Evolutionary conservation across 2,888 invertebrate species (phyloP).

Genomic region (Andrena flavipes): DNA sequence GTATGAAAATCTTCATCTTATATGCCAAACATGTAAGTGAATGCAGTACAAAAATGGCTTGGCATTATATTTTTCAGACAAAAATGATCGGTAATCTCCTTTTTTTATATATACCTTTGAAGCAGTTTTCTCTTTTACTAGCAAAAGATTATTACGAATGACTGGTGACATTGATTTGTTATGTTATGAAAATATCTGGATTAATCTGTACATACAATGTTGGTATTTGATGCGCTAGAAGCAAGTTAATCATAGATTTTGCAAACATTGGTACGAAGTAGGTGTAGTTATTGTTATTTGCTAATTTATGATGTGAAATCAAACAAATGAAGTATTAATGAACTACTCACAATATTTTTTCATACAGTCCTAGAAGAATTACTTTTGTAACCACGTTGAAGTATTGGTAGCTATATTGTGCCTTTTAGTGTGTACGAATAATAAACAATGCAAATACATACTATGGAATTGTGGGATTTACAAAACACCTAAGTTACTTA

Average conservation of each 20-base stretch:
- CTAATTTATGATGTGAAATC: constrained; percentile 63
- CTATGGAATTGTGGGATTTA: constrained; percentile 81
- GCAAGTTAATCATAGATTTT: constrained; percentile 41
- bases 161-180: constrained; percentile 57
- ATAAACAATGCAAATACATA: constrained; percentile 81
- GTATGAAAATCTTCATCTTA: constrained; percentile 27
- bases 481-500: constrained; percentile 78
- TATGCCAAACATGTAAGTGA: constrained; percentile 26
- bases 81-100: constrained; percentile 21
- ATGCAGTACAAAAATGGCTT: constrained; percentile 41
- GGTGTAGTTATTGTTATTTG: constrained; percentile 56
- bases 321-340: constrained; percentile 71
- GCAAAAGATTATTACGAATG: constrained; percentile 31
- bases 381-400: constrained; percentile 83
- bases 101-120: constrained; percentile 27
- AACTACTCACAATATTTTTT: constrained; percentile 71
- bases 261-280: constrained; percentile 47
- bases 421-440: constrained; percentile 83
- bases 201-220: constrained; percentile 54
- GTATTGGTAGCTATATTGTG: constrained; percentile 84
- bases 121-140: constrained; percentile 29
- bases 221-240: constrained; percentile 53
- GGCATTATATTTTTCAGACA: constrained; percentile 46
- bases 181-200: constrained; percentile 44
- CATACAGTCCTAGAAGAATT: constrained; percentile 73